Conservation (phyloP, 2,797 vertebrate species). For the Podarcis siculus region DNA sequence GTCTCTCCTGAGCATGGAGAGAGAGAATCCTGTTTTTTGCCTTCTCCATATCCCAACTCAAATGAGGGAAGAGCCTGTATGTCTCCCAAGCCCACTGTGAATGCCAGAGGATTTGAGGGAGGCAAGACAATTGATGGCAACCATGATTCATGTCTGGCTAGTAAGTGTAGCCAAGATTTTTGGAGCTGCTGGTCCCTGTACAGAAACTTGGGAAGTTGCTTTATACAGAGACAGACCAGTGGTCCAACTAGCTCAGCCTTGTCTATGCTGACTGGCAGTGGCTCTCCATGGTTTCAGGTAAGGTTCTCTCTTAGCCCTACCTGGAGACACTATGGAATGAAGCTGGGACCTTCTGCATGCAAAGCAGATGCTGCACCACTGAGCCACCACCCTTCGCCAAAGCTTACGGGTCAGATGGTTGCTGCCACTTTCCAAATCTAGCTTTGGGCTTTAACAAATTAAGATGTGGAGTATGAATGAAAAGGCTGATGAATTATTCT, state of each 20-base stretch:
- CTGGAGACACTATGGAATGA: no score
- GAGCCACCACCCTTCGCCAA: no score
- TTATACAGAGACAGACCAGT: no score
- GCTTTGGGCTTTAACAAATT: not conserved
- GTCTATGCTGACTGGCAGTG: no score
- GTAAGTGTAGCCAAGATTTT: not conserved
- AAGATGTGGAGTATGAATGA: not conserved
- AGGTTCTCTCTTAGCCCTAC: no score
- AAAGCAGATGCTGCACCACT: no score
- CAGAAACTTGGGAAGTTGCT: not conserved
- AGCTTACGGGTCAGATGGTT: not conserved
- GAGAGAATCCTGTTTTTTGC: not conserved
- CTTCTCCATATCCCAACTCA: not conserved
- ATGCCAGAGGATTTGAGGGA: not conserved
- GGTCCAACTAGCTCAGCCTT: no score
- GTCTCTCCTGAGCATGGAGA: not conserved
- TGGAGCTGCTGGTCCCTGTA: not conserved
- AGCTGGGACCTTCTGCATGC: no score
- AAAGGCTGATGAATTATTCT: not conserved
- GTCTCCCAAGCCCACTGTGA: not conserved
- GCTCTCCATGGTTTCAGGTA: no score
- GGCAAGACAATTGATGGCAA: not conserved
- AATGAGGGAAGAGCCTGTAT: not conserved
- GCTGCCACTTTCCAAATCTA: not conserved
- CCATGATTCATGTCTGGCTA: not conserved